Evolutionary conservation across 2,888 invertebrate species (phyloP).

Genomic region (Cordilura impudica): DNA sequence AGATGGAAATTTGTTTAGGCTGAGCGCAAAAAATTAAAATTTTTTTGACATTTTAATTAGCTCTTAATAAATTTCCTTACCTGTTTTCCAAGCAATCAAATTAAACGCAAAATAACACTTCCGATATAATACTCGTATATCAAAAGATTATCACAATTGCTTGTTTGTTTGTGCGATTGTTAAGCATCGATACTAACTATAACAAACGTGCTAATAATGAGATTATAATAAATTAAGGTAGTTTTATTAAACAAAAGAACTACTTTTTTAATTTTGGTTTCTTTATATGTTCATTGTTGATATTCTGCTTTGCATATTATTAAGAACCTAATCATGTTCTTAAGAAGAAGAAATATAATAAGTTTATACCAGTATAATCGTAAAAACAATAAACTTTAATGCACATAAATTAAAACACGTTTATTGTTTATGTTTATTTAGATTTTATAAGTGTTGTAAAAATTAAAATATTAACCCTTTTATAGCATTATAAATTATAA

Average conservation of each 20-base stretch:
- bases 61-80: not conserved
- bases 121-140: no score
- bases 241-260: not conserved
- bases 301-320: not conserved
- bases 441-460: slow-evolving; percentile 21
- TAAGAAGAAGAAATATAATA: no score
- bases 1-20: no score
- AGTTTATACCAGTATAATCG: no score
- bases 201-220: not conserved
- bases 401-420: slow-evolving; percentile 44
- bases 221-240: not conserved
- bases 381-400: slow-evolving; percentile 32
- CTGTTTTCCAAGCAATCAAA: not conserved
- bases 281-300: not conserved
- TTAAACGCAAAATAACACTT: not conserved
- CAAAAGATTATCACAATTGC: not conserved
- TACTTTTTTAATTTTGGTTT: not conserved
- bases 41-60: not conserved
- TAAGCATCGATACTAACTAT: not conserved
- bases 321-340: no score
- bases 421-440: slow-evolving; percentile 44
- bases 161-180: not conserved
- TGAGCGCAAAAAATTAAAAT: no score
- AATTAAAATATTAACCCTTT: not conserved
- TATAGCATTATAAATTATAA: no score